Evolutionary conservation across 2,113 vertebrate genomes (phyloP).

Genomic region (Tyto alba): DNA sequence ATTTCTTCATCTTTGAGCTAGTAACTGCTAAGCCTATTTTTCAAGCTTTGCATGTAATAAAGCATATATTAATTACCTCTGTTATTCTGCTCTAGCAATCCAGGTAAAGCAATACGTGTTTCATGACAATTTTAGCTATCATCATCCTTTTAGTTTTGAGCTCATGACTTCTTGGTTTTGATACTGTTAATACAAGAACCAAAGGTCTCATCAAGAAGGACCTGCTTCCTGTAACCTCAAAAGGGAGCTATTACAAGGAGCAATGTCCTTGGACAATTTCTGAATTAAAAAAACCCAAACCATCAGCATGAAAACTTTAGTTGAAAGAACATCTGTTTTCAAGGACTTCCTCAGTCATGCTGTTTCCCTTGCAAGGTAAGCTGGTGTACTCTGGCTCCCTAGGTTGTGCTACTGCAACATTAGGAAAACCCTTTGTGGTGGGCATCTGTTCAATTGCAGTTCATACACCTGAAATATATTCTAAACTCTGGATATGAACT

Average conservation of each 20-base stretch:
- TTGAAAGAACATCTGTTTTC: conserved; percentile 54
- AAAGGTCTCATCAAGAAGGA: neutral
- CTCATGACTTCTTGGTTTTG: neutral
- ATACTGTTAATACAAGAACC: neutral
- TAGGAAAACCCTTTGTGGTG: neutral
- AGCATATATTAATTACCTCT: neutral
- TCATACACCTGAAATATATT: neutral
- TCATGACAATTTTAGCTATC: neutral
- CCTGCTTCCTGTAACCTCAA: neutral
- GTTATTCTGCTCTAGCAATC: neutral
- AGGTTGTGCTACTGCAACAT: conserved; percentile 7
- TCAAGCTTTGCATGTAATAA: neutral
- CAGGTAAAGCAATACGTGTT: neutral
- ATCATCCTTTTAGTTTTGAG: neutral
- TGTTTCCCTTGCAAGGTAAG: conserved; percentile 33
- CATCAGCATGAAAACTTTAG: neutral
- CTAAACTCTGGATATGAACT: neutral
- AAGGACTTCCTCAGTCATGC: conserved; percentile 57
- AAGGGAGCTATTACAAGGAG: neutral
- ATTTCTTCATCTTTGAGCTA: neutral
- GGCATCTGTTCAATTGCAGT: conserved; percentile 39
- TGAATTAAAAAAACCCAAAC: neutral
- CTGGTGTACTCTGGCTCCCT: conserved; percentile 24
- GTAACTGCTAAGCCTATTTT: neutral
- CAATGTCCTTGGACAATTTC: conserved; percentile 19